Percentiles rank a stretch among this genome's conserved stretches.
These are phyloP conservation scores for Gymnarchus niloticus DNA, from an alignment of 2,113 vertebrate species.

Conservation along the genomic window DNA sequence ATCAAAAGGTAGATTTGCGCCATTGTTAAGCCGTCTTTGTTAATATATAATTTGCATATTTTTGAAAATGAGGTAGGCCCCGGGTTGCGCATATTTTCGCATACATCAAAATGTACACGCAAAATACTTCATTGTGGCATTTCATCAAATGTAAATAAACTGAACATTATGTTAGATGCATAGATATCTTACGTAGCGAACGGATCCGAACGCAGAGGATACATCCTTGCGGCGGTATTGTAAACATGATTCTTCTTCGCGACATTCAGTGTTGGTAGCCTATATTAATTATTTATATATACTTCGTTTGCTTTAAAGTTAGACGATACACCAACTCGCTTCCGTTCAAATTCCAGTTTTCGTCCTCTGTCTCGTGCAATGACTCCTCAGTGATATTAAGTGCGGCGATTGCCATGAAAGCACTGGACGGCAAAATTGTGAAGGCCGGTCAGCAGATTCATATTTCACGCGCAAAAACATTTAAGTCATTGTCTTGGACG, in stretches of 20 bases:
- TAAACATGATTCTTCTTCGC: not conserved
- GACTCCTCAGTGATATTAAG: not conserved
- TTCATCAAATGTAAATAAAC: not conserved
- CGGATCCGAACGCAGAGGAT: not conserved
- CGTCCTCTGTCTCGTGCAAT: not conserved
- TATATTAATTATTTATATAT: slow-evolving; percentile 18
- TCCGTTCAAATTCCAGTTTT: slow-evolving; percentile 13
- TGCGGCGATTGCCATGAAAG: slow-evolving; percentile 5
- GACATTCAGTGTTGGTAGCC: not conserved
- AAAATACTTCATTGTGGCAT: not conserved
- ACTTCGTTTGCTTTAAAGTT: slow-evolving; percentile 6
- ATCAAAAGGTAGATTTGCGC: slow-evolving; percentile 56
- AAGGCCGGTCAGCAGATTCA: not conserved
- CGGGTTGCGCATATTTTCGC: slow-evolving; percentile 19
- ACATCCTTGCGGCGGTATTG: not conserved
- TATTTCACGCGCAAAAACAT: not conserved
- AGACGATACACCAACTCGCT: not conserved
- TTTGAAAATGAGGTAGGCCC: slow-evolving; percentile 59
- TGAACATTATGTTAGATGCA: not conserved
- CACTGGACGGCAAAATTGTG: not conserved
- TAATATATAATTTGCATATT: slow-evolving; percentile 78
- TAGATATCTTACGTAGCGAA: slow-evolving; percentile 7
- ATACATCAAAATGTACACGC: not conserved
- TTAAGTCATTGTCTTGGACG: not conserved
- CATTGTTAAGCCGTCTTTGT: slow-evolving; percentile 76